phyloP scores from a whole-genome alignment of 2,888 invertebrate genomes.

The Lasioglossum malachurum region DNA sequence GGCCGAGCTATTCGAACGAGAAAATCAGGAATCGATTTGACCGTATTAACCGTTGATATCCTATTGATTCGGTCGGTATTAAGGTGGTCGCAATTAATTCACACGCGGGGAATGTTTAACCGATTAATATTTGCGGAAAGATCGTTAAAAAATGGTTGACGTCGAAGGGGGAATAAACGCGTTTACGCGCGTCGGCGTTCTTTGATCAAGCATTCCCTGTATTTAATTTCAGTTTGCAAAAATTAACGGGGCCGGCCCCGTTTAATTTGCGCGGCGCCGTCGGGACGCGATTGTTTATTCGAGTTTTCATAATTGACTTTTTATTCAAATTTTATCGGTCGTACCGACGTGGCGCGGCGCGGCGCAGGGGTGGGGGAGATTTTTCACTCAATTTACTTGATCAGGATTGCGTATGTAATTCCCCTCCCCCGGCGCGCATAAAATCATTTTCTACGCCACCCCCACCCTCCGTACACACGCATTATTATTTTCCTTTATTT shows the following conservation, averaged over 20 bases:
- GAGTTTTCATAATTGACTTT: slow-evolving; percentile 1
- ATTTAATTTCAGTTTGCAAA: slow-evolving; percentile 21
- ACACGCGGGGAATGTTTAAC: slow-evolving; percentile 18
- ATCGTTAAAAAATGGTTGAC: slow-evolving; percentile 17
- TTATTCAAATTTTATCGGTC: slow-evolving; percentile 15
- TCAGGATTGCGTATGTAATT: neutral
- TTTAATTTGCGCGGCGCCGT: slow-evolving; percentile 5
- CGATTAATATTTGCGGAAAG: slow-evolving; percentile 15
- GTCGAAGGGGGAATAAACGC: slow-evolving; percentile 8
- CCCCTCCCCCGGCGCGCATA: too few species aligned
- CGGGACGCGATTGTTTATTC: slow-evolving; percentile 3
- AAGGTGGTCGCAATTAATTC: slow-evolving; percentile 28
- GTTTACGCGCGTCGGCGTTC: slow-evolving; percentile 9
- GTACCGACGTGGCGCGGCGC: neutral
- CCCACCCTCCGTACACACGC: neutral
- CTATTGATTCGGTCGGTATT: neutral
- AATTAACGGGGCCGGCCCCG: slow-evolving; percentile 14
- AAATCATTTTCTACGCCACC: neutral
- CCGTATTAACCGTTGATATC: neutral
- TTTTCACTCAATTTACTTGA: slow-evolving; percentile 16
- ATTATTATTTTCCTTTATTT: slow-evolving; percentile 15
- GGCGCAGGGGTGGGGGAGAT: neutral
- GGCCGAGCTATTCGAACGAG: neutral
- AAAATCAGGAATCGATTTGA: neutral
- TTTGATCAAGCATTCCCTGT: neutral